Evolutionary conservation across 2,797 vertebrate genomes (phyloP), one percentile per base, ranked within the genome.

Genomic region (Graptemys geographica): DNA sequence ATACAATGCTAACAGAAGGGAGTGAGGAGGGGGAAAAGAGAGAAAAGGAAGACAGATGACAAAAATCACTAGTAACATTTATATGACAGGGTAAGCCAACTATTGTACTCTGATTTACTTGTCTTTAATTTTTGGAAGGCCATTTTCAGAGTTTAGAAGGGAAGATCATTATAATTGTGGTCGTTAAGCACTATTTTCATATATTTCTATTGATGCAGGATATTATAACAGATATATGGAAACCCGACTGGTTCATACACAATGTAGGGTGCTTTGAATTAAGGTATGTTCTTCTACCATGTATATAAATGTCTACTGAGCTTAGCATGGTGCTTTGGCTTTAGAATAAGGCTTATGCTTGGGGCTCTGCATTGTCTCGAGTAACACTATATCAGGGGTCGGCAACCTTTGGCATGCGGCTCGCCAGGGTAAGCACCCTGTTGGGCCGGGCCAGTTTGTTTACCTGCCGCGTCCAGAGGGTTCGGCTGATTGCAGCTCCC

Each of bases 11-110:
- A 72, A 65, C 7, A 44, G 2, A 87, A 89, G 9, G n/a, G 33
- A 92, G 0, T 41, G 5, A 74, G 53, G 33, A 90, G 53, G 65
- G 31, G 82, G 72, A 19, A 53, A 47, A 94, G 41, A 47, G 23
- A 90, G 87, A 90, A 93, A 83, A 59, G 13, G 91, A 94, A 33
- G 80, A 72, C 90, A 91, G 8, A 47, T 82, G 91, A 85, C 88
- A 82, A 94, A 59, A 93, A 85, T 74, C 0, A 59, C 82, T 85
- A 96, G 95, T 78, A 87, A 80, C 0, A 0, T 92, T 93, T 88
- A 88, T 93, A 80, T 10, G 47, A 89, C 91, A 87, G 93, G 33
- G n/a, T 19, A 72, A 21, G 65, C n/a, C 65, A 78, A 47, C 3
- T 47, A 8, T 27, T 13, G 13, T 8, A 16, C 25, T 28, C 74